Base-by-base conservation (phyloP, 2,888 invertebrate genomes). In the Drosophila melanocephala region DNA sequence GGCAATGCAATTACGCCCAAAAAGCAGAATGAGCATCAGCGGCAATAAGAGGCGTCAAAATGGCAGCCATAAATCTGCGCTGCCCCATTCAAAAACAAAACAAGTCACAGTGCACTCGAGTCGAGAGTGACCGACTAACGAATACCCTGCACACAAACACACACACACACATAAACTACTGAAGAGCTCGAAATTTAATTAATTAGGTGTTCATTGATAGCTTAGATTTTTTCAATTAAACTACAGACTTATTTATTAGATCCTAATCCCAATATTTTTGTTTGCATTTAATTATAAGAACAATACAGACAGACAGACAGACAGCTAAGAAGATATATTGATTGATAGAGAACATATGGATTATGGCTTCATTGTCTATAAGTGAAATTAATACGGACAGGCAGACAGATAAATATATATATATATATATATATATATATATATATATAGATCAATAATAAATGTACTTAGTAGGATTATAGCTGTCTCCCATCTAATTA, bases 1-100 rank as follows among this genome's bases (percentile, higher is more conserved):
- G 80, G 84, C 88, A 86, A 90, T 87, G 87, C 87, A 87, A 90
- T 90, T 90, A 87, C 90, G 78, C 56, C 80, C 69, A 78, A 47
- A 82, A 37, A 65, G 67, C 60, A 50, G 32, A 50, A 60, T n/a
- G 37, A 42, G n/a, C 59, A 56, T 56, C 56, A 30, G 50, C 57
- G 67, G 56, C 63, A 26, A 60, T 59, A 59, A 52, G 69, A 73
- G 77, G 89, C 90, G 83, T 80, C 88, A 87, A 80, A 90, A 86
- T 90, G 88, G 70, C 71, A 78, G 88, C 90, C 86, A 86, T 86
- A 86, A 86, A 86, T 86, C 89, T 83, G 65, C 70, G 74, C 53
- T 35, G 7, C 14, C 28, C 51, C 69, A 14, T 28, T 26, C 56
- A 79, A 57, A 83, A 88, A 85, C 22, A 30, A 39, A 58, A 44